These are phyloP conservation scores for Drosophila meridionalis DNA, from an alignment of 2,888 invertebrate species.

Conservation along the genomic window DNA sequence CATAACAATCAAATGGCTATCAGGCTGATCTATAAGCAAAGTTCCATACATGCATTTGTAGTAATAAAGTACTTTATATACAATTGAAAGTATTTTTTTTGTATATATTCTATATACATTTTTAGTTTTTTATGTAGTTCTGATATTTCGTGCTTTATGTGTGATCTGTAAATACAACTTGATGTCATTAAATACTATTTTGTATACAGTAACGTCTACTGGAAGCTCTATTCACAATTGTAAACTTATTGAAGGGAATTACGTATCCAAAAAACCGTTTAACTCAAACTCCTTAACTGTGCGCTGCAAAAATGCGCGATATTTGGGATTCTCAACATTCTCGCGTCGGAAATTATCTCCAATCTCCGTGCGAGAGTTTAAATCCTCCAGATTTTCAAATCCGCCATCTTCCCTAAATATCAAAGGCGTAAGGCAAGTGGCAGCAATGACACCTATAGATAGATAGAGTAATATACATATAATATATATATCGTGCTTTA, in stretches of 20 bases:
- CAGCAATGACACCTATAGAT: slow-evolving; percentile 82
- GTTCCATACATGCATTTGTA: neutral
- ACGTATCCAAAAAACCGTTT: slow-evolving; percentile 83
- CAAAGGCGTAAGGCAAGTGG: slow-evolving; percentile 83
- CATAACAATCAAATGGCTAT: neutral
- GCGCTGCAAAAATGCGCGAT: slow-evolving; percentile 81
- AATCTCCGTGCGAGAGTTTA: slow-evolving; percentile 78
- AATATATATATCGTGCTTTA: neutral
- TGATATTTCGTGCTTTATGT: neutral
- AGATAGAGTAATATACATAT: neutral
- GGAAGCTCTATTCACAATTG: slow-evolving; percentile 27
- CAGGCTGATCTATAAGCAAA: neutral
- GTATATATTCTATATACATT: too few species aligned
- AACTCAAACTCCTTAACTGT: slow-evolving; percentile 84
- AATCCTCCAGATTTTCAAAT: slow-evolving; percentile 77
- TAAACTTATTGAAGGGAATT: slow-evolving; percentile 11
- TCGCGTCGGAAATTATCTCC: slow-evolving; percentile 80
- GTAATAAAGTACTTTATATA: neutral
- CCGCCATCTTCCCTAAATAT: slow-evolving; percentile 81
- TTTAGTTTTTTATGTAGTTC: neutral
- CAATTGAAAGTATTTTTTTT: neutral
- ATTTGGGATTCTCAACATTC: slow-evolving; percentile 84
- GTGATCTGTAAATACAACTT: slow-evolving; percentile 15
- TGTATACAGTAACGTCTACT: neutral
- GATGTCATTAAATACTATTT: slow-evolving; percentile 26